Evolutionary conservation across 2,113 vertebrate genomes (phyloP).

Genomic region (Ophiodon elongatus): DNA sequence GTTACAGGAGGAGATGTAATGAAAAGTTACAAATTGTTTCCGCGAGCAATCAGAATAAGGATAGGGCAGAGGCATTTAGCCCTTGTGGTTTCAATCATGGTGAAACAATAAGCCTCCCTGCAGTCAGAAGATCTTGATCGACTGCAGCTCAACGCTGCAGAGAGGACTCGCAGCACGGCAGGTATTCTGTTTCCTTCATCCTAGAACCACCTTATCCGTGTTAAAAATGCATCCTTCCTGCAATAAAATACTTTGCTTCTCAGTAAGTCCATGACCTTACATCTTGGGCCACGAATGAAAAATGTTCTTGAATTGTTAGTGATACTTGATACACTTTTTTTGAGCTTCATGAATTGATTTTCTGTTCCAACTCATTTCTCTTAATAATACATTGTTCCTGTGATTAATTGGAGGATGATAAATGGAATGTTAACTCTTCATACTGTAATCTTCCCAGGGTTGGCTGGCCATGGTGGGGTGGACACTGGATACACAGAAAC

Average conservation of each 20-base stretch:
- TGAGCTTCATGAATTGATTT: constrained; percentile 18
- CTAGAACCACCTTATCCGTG: constrained; percentile 17
- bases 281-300: constrained; percentile 45
- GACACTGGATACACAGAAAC: constrained; percentile 16
- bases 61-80: constrained; percentile 53
- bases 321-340: constrained; percentile 45
- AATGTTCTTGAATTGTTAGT: constrained; percentile 20
- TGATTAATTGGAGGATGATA: constrained; percentile 69
- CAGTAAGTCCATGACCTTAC: constrained; percentile 40
- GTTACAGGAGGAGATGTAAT: constrained; percentile 69
- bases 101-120: constrained; percentile 66
- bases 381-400: constrained; percentile 46
- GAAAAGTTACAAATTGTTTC: constrained; percentile 77
- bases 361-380: constrained; percentile 37
- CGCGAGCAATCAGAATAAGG: constrained; percentile 70
- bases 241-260: constrained; percentile 67
- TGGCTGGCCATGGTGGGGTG: background rate
- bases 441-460: constrained; percentile 4
- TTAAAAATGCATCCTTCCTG: constrained; percentile 49
- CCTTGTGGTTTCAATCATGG: constrained; percentile 75
- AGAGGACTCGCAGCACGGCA: constrained; percentile 21
- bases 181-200: constrained; percentile 44
- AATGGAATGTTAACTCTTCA: constrained; percentile 39
- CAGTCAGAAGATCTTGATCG: constrained; percentile 49
- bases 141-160: constrained; percentile 41